phyloP scores from a whole-genome alignment of 2,113 vertebrate species.

The Leuciscus idus region DNA sequence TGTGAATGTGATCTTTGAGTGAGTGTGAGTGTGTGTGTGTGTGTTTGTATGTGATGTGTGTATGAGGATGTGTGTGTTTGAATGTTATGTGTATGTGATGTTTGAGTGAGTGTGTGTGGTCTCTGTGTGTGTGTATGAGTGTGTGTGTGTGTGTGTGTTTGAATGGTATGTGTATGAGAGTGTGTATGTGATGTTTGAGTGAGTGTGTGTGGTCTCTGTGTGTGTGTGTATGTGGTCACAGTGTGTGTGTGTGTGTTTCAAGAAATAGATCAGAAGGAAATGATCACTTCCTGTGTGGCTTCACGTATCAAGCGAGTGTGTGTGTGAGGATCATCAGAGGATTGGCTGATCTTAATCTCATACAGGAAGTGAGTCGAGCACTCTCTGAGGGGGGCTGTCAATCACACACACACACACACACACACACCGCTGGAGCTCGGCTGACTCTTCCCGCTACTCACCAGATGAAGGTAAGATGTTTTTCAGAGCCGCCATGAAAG shows the following conservation, averaged over 20 bases:
- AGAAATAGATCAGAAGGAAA: constrained; percentile 25
- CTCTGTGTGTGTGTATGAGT: constrained; percentile 29
- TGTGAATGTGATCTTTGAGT: no score
- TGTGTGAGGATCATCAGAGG: constrained; percentile 72
- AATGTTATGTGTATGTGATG: neutral
- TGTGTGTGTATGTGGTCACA: constrained; percentile 19
- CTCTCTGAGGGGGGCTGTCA: constrained; percentile 69
- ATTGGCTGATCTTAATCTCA: constrained; percentile 76
- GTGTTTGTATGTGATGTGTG: no score
- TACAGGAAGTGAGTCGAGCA: constrained; percentile 76
- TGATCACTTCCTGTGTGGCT: constrained; percentile 49
- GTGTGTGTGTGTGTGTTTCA: constrained; percentile 18
- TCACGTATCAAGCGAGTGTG: constrained; percentile 63
- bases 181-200: neutral
- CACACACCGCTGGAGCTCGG: neutral
- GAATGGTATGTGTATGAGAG: no score
- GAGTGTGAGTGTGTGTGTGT: neutral
- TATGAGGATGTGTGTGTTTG: neutral
- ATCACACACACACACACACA: neutral
- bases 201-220: constrained; percentile 46
- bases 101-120: neutral
- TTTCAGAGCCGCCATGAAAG: neutral
- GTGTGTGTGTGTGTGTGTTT: constrained; percentile 21
- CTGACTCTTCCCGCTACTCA: neutral
- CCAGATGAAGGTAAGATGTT: constrained; percentile 32